Percentiles rank a stretch among this genome's conserved stretches.
Evolutionary conservation across 2,888 invertebrate genomes (phyloP).

Genomic region (Pollenia amentaria): DNA sequence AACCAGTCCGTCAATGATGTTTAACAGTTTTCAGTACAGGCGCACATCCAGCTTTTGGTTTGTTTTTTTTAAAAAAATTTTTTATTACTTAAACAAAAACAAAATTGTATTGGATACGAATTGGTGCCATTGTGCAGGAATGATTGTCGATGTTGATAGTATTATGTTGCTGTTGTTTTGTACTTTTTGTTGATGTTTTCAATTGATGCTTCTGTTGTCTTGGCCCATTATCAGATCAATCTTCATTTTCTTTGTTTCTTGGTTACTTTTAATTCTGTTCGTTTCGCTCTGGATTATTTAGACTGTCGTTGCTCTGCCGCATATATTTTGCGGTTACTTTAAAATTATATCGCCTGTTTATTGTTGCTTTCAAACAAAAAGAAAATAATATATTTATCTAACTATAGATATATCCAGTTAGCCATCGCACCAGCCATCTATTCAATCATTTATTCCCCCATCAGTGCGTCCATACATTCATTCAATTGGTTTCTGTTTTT

Average conservation of each 20-base stretch:
- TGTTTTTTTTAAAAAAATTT: neutral
- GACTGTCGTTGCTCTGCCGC: neutral
- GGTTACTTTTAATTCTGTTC: neutral
- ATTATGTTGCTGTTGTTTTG: constrained; percentile 48
- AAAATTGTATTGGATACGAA: constrained; percentile 39
- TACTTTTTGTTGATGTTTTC: constrained; percentile 57
- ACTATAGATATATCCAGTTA: constrained; percentile 11
- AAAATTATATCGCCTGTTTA: constrained; percentile 52
- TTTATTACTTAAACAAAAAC: neutral
- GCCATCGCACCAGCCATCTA: constrained; percentile 23
- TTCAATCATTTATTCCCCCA: constrained; percentile 18
- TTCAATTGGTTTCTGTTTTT: neutral
- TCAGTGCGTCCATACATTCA: neutral
- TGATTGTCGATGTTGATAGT: constrained; percentile 67
- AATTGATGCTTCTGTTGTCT: constrained; percentile 73
- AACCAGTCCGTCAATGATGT: constrained; percentile 61
- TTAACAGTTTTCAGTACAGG: neutral
- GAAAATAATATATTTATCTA: neutral
- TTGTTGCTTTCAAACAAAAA: constrained; percentile 47
- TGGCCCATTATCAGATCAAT: constrained; percentile 72
- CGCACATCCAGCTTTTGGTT: constrained; percentile 40
- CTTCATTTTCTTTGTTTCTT: constrained; percentile 47
- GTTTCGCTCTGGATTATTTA: neutral
- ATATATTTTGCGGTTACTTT: constrained; percentile 51
- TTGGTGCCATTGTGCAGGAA: constrained; percentile 44